Evolutionary conservation across 2,888 invertebrate genomes (phyloP), one percentile per base, ranked within the genome.

Genomic region (Hedychridium roseum): DNA sequence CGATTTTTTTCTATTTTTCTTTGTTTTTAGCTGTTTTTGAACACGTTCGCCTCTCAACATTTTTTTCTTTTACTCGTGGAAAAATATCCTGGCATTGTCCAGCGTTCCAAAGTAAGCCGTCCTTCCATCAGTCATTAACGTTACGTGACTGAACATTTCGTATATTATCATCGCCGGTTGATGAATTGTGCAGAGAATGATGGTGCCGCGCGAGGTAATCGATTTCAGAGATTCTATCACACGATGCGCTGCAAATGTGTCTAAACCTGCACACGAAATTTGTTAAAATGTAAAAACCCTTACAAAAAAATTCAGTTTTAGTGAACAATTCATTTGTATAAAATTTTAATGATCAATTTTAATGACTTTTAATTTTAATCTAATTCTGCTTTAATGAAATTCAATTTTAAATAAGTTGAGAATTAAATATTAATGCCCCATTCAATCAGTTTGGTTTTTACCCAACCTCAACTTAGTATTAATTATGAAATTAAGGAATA

Each of bases 171-270:
- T 83, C 7, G 80, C 79, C 0, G 85, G 85, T 60, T 85, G 85
- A 67, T 85, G 85, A 49, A 85, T 84, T 3, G 85, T 83, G 56
- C 82, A 82, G 36, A 84, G 61, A 16, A 85, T 79, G 1, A 83
- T 82, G 2, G 57, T 48, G 1, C 83, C 82, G 49, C 74, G 74
- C 6, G 69, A 67, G 4, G 79, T 66, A 42, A 71, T 71, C 54
- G 44, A 54, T 51, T 49, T 79, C 32, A 77, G 56, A 4, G 80
- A 78, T 42, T 80, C 74, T 7, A 85, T 78, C 2, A 86, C 82
- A 50, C 76, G 81, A 56, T 80, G 79, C 1, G 86, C 85, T 81
- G 84, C 84, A 62, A 80, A 84, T 1, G 83, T 82, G 67, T 86
- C 86, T 21, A 86, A 71, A 11, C 86, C 84, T 40, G 81, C 80